Base-by-base conservation (phyloP, 92 coral and sea anemone genomes). In the Zoanthus sociatus region DNA sequence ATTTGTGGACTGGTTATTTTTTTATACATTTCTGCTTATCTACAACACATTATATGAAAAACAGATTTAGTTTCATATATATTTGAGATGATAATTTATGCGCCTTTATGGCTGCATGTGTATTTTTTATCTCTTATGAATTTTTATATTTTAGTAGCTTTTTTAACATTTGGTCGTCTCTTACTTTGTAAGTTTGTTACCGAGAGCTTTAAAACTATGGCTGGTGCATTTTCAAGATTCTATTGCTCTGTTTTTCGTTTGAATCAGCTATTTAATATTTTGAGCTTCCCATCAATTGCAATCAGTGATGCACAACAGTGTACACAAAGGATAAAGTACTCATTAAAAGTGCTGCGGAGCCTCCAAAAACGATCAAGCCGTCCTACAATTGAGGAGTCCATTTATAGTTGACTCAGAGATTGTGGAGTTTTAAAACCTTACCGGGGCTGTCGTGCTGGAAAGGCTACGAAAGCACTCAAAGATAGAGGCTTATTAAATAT, bases 211-310 rank as follows among this genome's bases (percentile, higher is more conserved):
- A 32, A 32, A 69, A 69, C 73, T 69, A 69, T 69, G 73, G 73
- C 73, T 69, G 73, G 73, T 69, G 47, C 73, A 31, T 69, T 69
- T 69, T 32, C 73, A 69, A 69, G 73, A 69, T 46, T 69, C 31
- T 69, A 69, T 46, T 69, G 73, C 73, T 69, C 73, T 69, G 73
- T 69, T 31, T 69, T 69, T 69, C 73, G 73, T 69, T 69, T 69
- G 73, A 69, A 69, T 69, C 26, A 0, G 26, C 26, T 26, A 26
- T 26, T 26, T 26, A 26, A 26, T 26, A 26, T 26, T 26, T 69
- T 69, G 73, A 69, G 46, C 73, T 69, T 69, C 9, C 73, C 73
- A 32, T 46, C 73, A 69, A 46, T 69, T 69, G 73, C 73, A 69
- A 26, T 69, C 73, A 69, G 73, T 69, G 73, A 69, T 69, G 73